phyloP scores from a whole-genome alignment of 2,113 vertebrate genomes.

The Thamnaconus septentrionalis region DNA sequence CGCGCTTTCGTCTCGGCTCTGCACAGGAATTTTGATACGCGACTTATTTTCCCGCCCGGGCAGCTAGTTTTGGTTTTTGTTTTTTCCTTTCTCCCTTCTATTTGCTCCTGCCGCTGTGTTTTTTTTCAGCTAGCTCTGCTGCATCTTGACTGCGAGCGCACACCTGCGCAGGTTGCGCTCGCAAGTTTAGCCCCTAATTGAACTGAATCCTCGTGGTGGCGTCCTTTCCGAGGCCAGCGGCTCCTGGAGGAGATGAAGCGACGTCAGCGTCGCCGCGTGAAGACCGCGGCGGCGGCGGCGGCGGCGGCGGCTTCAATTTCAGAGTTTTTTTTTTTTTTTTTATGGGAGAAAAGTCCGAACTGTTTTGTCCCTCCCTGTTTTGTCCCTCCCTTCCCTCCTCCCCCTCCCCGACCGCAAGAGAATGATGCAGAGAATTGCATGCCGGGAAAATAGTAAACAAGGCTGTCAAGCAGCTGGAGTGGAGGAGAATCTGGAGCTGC shows the following conservation, averaged over 20 bases:
- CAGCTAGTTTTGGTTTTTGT: slow-evolving; percentile 56
- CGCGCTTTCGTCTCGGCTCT: slow-evolving; percentile 60
- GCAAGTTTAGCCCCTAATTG: slow-evolving; percentile 43
- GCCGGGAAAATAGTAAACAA: slow-evolving; percentile 66
- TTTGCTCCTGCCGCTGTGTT: slow-evolving; percentile 2
- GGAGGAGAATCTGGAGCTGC: slow-evolving; percentile 57
- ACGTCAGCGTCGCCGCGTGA: too few species aligned
- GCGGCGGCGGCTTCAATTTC: slow-evolving; percentile 25
- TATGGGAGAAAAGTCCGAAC: slow-evolving; percentile 39
- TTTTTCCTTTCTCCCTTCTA: background rate
- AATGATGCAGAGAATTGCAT: slow-evolving; percentile 57
- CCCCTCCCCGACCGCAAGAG: slow-evolving; percentile 3
- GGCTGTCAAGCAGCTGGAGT: slow-evolving; percentile 57
- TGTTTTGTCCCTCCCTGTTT: slow-evolving; percentile 49
- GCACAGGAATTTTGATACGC: slow-evolving; percentile 58
- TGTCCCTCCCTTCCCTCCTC: slow-evolving; percentile 47
- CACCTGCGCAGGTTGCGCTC: slow-evolving; percentile 56
- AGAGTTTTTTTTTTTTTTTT: slow-evolving; percentile 23
- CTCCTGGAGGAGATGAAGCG: too few species aligned
- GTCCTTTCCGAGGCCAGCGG: background rate
- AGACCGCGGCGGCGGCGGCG: too few species aligned
- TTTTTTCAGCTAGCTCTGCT: slow-evolving; percentile 25
- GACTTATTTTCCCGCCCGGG: slow-evolving; percentile 55
- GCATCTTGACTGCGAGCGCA: slow-evolving; percentile 34
- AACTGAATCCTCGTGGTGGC: slow-evolving; percentile 20